Base-by-base conservation (phyloP, 1,140 invertebrate genomes). In the Archivesica marissinica region DNA sequence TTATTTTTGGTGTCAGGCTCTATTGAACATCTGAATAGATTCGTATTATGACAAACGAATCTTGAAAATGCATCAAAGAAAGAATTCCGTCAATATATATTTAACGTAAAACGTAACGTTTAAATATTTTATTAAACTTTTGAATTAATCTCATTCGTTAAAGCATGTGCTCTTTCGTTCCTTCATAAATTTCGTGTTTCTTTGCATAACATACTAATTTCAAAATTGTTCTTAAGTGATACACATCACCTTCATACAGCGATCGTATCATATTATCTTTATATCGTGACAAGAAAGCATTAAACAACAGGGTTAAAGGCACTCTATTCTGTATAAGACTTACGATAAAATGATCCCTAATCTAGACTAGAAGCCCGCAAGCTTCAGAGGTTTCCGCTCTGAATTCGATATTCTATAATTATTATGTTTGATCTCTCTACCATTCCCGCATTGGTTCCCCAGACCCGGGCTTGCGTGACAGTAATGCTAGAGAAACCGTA, bases 351-450 rank as follows among this genome's bases (percentile, higher is more conserved):
- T 35, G 50, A 81, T 81, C 59, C n/a, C 15, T 81, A 30, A 68
- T 52, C 20, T 30, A 50, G 28, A 23, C 44, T n/a, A 44, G 54
- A 81, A 61, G 70, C 33, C 78, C 39, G 17, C 23, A 17, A 20
- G 78, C 47, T 54, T 33, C 47, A n/a, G 47, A 35, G 6, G 44
- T 25, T 72, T 52, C 39, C 35, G 64, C 64, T 81, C 54, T 81
- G 76, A 81, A 81, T 81, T 70, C 70, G 78, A 81, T 81, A 81
- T 81, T 81, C 64, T 81, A 47, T 66, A 64, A 68, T 54, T 28
- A 81, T 70, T 52, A 81, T 35, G 11, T 17, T 20, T 44, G 78
- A 81, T 64, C 78, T 81, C 70, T 41, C 52, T 81, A 52, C 30
- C 54, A 54, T 41, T 44, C 15, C 39, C 38, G 41, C 33, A 81